These are phyloP conservation scores for Brachynemurus nebulosus DNA, from an alignment of 2,888 invertebrate genomes.

Conservation along the genomic window DNA sequence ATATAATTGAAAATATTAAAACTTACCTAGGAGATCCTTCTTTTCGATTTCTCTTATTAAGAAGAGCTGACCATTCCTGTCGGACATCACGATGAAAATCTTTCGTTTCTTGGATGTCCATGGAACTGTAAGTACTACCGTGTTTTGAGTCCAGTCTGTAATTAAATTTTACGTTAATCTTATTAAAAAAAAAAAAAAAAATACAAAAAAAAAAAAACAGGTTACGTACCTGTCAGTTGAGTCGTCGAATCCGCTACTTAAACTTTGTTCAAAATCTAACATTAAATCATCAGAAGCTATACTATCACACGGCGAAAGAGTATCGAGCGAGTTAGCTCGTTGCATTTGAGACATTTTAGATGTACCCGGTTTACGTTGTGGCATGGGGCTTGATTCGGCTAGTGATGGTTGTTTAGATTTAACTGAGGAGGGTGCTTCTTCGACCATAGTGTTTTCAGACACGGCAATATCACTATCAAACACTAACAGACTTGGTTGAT, in stretches of 20 bases:
- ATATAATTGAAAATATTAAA: not conserved
- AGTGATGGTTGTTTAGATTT: constrained; percentile 23
- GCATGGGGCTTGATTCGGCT: constrained; percentile 30
- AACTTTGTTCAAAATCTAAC: constrained; percentile 61
- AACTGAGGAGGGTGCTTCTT: constrained; percentile 25
- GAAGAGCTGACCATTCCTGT: constrained; percentile 39
- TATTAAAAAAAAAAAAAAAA: no score
- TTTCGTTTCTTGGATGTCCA: constrained; percentile 38
- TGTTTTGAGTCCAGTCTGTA: constrained; percentile 5
- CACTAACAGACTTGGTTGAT: constrained; percentile 73
- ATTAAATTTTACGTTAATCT: no score
- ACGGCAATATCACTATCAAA: constrained; percentile 41
- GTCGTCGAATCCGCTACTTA: constrained; percentile 35
- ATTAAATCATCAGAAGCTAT: constrained; percentile 78
- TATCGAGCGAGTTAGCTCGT: constrained; percentile 60
- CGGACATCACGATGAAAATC: constrained; percentile 36
- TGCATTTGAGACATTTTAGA: constrained; percentile 34
- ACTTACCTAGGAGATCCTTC: constrained; percentile 4
- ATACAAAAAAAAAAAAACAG: constrained; percentile 10
- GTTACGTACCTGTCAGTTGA: constrained; percentile 35
- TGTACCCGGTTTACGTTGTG: constrained; percentile 26
- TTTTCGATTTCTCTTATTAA: constrained; percentile 26
- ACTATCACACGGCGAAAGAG: constrained; percentile 69
- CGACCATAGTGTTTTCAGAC: constrained; percentile 16
- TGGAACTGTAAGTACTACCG: constrained; percentile 35